Percentiles rank a stretch among this genome's conserved stretches.
Conservation (phyloP, 2,797 vertebrate genomes). For the Syngnathus rostellatus region DNA sequence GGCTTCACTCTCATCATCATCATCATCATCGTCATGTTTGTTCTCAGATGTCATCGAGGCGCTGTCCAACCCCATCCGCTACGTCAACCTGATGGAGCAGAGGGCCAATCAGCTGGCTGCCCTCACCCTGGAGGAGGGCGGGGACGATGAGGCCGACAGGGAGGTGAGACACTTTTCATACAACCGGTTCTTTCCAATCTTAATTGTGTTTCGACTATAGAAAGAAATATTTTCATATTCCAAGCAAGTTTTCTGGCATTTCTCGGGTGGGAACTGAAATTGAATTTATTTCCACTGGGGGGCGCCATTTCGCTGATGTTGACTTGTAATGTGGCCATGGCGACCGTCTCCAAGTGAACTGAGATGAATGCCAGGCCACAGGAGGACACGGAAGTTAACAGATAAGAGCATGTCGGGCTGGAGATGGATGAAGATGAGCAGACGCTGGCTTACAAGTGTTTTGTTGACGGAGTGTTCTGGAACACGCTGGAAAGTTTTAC, state of each 20-base stretch:
- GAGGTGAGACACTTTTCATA: slow-evolving; percentile 68
- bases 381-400: not conserved
- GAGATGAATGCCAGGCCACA: not conserved
- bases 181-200: not conserved
- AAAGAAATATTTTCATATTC: not conserved
- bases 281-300: slow-evolving; percentile 20
- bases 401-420: not conserved
- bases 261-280: not conserved
- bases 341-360: slow-evolving; percentile 49
- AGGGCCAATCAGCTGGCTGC: slow-evolving; percentile 92
- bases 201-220: not conserved
- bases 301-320: slow-evolving; percentile 38
- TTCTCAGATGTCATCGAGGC: slow-evolving; percentile 91
- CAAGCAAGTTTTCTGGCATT: not conserved
- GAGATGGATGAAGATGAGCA: slow-evolving; percentile 53
- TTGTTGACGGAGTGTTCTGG: slow-evolving; percentile 57
- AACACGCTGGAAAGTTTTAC: slow-evolving; percentile 50
- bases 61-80: slow-evolving; percentile 94
- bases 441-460: slow-evolving; percentile 64
- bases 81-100: slow-evolving; percentile 96
- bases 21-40: not conserved
- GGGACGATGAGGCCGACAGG: slow-evolving; percentile 84
- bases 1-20: no score
- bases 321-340: slow-evolving; percentile 54
- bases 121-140: slow-evolving; percentile 85